These are phyloP conservation scores for Channa striata DNA, from an alignment of 2,797 vertebrate genomes.

Conservation along the genomic window DNA sequence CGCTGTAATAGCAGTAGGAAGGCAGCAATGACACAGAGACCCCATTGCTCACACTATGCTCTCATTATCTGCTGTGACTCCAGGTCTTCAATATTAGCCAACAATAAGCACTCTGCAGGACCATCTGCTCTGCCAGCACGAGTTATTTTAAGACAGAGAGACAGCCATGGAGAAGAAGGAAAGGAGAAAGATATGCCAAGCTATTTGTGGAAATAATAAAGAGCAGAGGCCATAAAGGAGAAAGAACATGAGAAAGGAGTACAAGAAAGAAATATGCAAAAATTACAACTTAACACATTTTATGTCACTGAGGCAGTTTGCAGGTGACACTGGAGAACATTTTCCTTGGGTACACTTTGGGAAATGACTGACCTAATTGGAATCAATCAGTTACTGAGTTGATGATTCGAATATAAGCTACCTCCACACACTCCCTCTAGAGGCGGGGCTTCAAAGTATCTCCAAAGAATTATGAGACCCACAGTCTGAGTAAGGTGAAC, in stretches of 20 bases:
- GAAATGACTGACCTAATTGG: constrained; percentile 9
- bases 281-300: not conserved
- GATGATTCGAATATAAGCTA: constrained; percentile 15
- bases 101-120: constrained; percentile 70
- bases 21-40: constrained; percentile 60
- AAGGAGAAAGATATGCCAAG: constrained; percentile 48
- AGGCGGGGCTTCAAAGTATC: not conserved
- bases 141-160: constrained; percentile 68
- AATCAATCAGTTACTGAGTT: constrained; percentile 13
- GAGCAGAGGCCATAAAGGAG: constrained; percentile 21
- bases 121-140: constrained; percentile 73
- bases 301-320: not conserved
- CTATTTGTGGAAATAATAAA: constrained; percentile 55
- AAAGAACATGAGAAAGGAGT: constrained; percentile 9
- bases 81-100: constrained; percentile 76
- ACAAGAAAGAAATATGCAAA: constrained; percentile 5
- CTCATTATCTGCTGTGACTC: constrained; percentile 77
- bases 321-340: constrained; percentile 7
- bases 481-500: constrained; percentile 20
- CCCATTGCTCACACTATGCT: constrained; percentile 68
- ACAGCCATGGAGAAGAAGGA: constrained; percentile 31
- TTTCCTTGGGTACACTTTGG: constrained; percentile 2
- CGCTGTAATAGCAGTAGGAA: constrained; percentile 48
- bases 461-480: constrained; percentile 2
- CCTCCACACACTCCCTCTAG: not conserved